Conservation (phyloP, 2,113 vertebrate species). For the Thermophis baileyi region DNA sequence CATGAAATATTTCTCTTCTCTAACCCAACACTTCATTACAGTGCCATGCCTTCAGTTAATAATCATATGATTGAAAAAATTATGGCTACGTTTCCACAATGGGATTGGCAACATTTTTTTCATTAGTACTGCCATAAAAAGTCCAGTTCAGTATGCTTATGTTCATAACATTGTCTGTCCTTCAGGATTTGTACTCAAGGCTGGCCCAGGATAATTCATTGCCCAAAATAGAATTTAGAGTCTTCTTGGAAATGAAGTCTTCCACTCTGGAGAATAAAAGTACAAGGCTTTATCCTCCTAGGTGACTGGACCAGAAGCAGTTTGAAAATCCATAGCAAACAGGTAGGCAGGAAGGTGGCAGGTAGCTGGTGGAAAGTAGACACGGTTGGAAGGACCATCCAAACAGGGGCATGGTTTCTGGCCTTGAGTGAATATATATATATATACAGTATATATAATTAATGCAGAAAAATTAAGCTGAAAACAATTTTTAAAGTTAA, state of each 20-base stretch:
- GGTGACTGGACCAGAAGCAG: neutral
- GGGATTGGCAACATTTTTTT: neutral
- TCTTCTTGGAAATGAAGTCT: neutral
- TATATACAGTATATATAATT: too few species aligned
- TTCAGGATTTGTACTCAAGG: neutral
- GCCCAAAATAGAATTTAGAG: neutral
- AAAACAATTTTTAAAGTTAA: neutral
- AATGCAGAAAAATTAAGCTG: neutral
- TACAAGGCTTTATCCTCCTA: neutral
- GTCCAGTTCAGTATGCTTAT: neutral
- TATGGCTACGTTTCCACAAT: slow-evolving; percentile 16
- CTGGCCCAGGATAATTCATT: neutral
- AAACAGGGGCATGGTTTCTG: neutral
- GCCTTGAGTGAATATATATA: too few species aligned
- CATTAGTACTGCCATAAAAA: neutral
- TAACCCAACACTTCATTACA: slow-evolving; percentile 47
- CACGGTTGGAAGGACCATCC: neutral
- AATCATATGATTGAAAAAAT: slow-evolving; percentile 30
- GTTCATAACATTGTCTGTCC: neutral
- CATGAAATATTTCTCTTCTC: slow-evolving; percentile 50
- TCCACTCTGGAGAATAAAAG: neutral
- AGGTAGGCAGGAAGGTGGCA: neutral
- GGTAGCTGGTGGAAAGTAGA: neutral
- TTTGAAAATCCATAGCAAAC: neutral
- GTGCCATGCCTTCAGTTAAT: slow-evolving; percentile 46